These are phyloP conservation scores for Strigamia crassipes DNA, from an alignment of 2,888 invertebrate genomes.

Conservation along the genomic window DNA sequence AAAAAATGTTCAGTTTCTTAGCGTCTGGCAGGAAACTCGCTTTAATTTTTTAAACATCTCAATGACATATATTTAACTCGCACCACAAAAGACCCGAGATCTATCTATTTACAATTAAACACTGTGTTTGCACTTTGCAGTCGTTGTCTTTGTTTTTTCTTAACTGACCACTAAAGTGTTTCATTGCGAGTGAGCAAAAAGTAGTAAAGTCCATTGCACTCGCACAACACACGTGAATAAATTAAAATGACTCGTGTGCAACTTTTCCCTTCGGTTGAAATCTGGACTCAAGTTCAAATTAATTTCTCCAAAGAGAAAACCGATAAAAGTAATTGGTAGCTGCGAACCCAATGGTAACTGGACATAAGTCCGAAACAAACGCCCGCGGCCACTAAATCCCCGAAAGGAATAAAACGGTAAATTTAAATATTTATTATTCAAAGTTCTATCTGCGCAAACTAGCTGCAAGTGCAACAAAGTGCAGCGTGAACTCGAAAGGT, in stretches of 20 bases:
- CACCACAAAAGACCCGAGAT: too few relatives aligned
- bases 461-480: too few relatives aligned
- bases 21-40: too few relatives aligned
- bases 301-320: neutral
- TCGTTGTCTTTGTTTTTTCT: neutral
- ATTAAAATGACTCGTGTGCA: neutral
- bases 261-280: neutral
- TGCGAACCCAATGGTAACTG: neutral
- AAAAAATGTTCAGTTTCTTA: too few relatives aligned
- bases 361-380: neutral
- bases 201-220: conserved; percentile 1
- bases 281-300: conserved; percentile 14
- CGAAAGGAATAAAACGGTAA: neutral
- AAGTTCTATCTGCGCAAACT: too few relatives aligned
- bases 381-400: neutral
- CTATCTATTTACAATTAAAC: too few relatives aligned
- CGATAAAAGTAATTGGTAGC: neutral
- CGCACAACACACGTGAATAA: neutral
- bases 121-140: too few relatives aligned
- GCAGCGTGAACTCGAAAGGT: too few relatives aligned
- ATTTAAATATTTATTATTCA: too few relatives aligned
- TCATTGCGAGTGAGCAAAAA: neutral
- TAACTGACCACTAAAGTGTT: neutral
- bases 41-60: too few relatives aligned
- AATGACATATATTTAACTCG: too few relatives aligned